Base-by-base conservation (phyloP, 2,888 invertebrate genomes). In the Lasioglossum malachurum region DNA sequence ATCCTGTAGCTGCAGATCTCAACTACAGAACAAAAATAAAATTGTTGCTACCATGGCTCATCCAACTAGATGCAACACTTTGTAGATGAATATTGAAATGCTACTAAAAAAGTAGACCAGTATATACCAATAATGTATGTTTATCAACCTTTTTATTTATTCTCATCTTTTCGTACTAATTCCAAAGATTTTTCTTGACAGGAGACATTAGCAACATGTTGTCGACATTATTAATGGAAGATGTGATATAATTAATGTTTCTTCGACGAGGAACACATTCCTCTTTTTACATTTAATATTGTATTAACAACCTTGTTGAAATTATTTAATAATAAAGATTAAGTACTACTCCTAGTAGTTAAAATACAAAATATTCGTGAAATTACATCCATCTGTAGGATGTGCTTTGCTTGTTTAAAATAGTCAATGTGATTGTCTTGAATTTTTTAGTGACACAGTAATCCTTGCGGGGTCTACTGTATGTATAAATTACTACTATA, bases 11-110 rank as follows among this genome's bases (percentile, higher is more conserved):
- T 0, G 96, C 96, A 60, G 99, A 98, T 96, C 96, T 98, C 0
- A 98, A 97, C 91, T 99, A 99, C 95, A 96, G 99, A 81, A 96
- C 98, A 91, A 99, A 99, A 95, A 96, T 99, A 71, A 99, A 98
- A 95, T 96, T 99, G 82, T 96, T 97, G 1, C 96, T 99, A 35
- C 99, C 99, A 0, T 97, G 97, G 92, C 96, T 99, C 46, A 96
- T 97, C 84, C 99, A 99, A 95, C 98, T 99, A 91, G 99, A 99
- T 96, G 99, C 99, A 14, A 99, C 99, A 14, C 95, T 98, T 93
- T 98, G 98, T 96, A 97, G 97, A 96, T 97, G 96, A 96, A 92
- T 76, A 44, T 71, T 57, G 3, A 35, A 60, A 53, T 73, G 23
- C 19, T 46, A 23, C 19, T 38, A 72, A n/a, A n/a, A n/a, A n/a